Evolutionary conservation across 2,888 invertebrate genomes (phyloP).

Genomic region (Eudasyphora cyanicolor): DNA sequence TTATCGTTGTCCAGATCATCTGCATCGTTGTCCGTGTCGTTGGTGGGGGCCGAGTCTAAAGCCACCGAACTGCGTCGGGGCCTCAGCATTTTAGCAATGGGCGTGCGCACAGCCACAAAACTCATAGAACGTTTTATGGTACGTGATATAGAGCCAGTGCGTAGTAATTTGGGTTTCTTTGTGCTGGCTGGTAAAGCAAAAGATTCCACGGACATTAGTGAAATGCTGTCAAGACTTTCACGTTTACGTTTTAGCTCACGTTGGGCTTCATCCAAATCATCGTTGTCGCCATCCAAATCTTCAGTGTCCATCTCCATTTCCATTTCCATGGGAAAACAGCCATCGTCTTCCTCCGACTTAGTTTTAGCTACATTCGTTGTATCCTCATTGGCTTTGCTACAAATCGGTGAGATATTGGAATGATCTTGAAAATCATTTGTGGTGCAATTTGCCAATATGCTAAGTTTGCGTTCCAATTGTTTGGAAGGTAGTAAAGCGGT

Average conservation of each 20-base stretch:
- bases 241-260: constrained; percentile 78
- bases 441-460: constrained; percentile 62
- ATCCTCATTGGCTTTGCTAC: constrained; percentile 62
- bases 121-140: constrained; percentile 79
- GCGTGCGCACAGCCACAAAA: constrained; percentile 78
- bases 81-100: constrained; percentile 67
- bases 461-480: constrained; percentile 58
- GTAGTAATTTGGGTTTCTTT: constrained; percentile 79
- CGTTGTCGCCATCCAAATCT: constrained; percentile 69
- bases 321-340: constrained; percentile 54
- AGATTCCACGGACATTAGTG: constrained; percentile 78
- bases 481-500: constrained; percentile 31
- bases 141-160: constrained; percentile 79
- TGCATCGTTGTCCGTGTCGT: constrained; percentile 59
- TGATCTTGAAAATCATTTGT: constrained; percentile 71
- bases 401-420: constrained; percentile 77
- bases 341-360: constrained; percentile 68
- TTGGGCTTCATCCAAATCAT: constrained; percentile 75
- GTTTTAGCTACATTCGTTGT: constrained; percentile 62
- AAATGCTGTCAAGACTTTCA: constrained; percentile 78
- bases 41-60: constrained; percentile 54
- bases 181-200: constrained; percentile 76
- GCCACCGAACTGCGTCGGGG: constrained; percentile 75
- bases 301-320: constrained; percentile 57
- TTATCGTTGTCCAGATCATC: constrained; percentile 24